These are phyloP conservation scores for Tenthredo livida DNA, from an alignment of 2,888 invertebrate species.

Conservation along the genomic window DNA sequence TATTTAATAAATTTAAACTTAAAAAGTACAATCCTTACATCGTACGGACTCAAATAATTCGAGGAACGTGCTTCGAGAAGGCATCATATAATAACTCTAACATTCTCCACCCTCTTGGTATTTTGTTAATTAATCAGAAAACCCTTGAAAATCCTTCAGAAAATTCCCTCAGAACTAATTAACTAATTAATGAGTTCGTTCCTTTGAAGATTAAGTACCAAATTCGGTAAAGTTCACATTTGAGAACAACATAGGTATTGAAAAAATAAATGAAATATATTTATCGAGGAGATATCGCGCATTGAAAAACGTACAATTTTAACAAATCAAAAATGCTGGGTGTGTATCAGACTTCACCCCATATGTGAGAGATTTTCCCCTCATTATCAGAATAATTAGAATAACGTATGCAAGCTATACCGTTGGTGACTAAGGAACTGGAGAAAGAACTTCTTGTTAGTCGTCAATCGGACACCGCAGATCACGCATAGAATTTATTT, in stretches of 20 bases:
- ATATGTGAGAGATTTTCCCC: background rate
- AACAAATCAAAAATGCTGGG: background rate
- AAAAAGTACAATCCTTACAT: slow-evolving; percentile 18
- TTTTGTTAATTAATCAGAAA: background rate
- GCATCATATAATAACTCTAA: too few relatives aligned
- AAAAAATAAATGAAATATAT: background rate
- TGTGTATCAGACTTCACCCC: background rate
- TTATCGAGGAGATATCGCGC: too few relatives aligned
- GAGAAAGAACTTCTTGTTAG: background rate
- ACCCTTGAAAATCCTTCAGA: background rate
- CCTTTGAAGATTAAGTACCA: background rate
- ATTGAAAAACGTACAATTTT: background rate
- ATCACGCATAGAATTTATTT: background rate
- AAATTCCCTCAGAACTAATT: background rate
- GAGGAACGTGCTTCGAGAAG: background rate
- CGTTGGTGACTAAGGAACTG: background rate
- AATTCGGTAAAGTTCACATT: too few relatives aligned
- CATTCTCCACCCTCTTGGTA: too few relatives aligned
- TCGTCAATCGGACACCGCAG: background rate
- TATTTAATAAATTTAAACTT: slow-evolving; percentile 66
- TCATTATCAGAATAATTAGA: background rate
- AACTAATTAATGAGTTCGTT: background rate
- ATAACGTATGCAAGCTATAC: background rate
- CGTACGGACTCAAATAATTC: background rate
- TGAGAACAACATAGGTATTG: too few relatives aligned